Percentiles rank a stretch among this genome's conserved stretches.
Conservation (phyloP, 2,113 vertebrate species). For the Tricholaema leucomelas region DNA sequence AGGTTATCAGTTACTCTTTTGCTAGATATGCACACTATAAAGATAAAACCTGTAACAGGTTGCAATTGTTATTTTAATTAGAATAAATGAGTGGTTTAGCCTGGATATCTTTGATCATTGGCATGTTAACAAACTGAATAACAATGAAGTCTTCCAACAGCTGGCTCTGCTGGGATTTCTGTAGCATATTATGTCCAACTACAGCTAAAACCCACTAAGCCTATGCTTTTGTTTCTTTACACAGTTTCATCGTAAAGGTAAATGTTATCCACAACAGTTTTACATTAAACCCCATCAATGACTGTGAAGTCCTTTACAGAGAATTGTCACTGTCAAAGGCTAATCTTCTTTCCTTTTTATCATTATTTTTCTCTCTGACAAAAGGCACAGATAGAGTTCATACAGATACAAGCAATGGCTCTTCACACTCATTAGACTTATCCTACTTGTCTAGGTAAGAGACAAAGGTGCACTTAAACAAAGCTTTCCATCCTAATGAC, state of each 20-base stretch:
- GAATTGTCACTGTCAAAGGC: constrained; percentile 43
- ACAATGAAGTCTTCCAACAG: constrained; percentile 59
- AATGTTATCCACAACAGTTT: constrained; percentile 38
- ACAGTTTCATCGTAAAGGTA: constrained; percentile 40
- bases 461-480: constrained; percentile 48
- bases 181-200: constrained; percentile 6
- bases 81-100: constrained; percentile 70
- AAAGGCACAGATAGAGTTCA: constrained; percentile 21
- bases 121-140: constrained; percentile 72
- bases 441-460: constrained; percentile 47
- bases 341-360: constrained; percentile 57
- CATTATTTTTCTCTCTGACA: constrained; percentile 50
- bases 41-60: constrained; percentile 64
- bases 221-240: constrained; percentile 29
- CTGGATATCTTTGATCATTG: constrained; percentile 53
- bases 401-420: not conserved
- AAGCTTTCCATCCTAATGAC: constrained; percentile 60
- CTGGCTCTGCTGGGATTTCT: constrained; percentile 38
- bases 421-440: constrained; percentile 58
- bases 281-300: constrained; percentile 37
- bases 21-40: constrained; percentile 11
- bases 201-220: constrained; percentile 18
- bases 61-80: constrained; percentile 73
- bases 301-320: constrained; percentile 11
- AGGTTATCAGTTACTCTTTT: constrained; percentile 32